Base-by-base conservation (phyloP, 2,797 vertebrate species). In the Microchirus variegatus region DNA sequence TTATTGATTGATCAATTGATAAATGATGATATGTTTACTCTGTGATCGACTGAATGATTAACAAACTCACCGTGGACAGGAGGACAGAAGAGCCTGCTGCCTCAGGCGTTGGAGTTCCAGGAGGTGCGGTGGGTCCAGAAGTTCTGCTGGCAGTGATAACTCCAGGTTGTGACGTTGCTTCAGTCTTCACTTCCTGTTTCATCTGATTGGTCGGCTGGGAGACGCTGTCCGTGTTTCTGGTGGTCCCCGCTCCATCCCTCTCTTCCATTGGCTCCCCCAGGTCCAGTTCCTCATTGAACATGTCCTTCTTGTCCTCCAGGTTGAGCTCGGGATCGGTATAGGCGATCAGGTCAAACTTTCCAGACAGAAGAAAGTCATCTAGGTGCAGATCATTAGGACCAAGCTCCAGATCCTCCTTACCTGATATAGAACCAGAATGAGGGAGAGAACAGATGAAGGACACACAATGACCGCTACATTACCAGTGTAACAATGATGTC, bases 291-390 rank as follows among this genome's bases (percentile, higher is more conserved):
- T 97, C 97, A 5, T 94, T 98, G 76, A 99, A 98, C 94, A 98
- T 94, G 81, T 96, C 94, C 72, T 97, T 98, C 86, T 98, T 99
- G 90, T 98, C 97, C 19, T 94, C 96, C 12, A 98, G 85, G 70
- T 99, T 96, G 56, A 97, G 95, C 65, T 97, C 97, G 0, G 98
- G 97, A 81, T 99, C 98, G 1, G 98, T 95, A 45, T 99, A 99
- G 0, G 98, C 98, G 40, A 99, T 96, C 19, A 99, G 93, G 83
- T 99, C 98, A 64, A 99, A 99, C 66, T 99, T 96, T 17, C 96
- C 97, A 0, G 95, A 95, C 76, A 93, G 87, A 37, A 99, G 81
- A 69, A 99, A 95, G 89, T 99, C 96, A 40, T 99, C 98, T 2
- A 99, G 92, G 56, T 98, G 97, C 63, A 98, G 95, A 78, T 99